phyloP scores from a whole-genome alignment of 2,888 invertebrate species.

The Teleiodes luculella region DNA sequence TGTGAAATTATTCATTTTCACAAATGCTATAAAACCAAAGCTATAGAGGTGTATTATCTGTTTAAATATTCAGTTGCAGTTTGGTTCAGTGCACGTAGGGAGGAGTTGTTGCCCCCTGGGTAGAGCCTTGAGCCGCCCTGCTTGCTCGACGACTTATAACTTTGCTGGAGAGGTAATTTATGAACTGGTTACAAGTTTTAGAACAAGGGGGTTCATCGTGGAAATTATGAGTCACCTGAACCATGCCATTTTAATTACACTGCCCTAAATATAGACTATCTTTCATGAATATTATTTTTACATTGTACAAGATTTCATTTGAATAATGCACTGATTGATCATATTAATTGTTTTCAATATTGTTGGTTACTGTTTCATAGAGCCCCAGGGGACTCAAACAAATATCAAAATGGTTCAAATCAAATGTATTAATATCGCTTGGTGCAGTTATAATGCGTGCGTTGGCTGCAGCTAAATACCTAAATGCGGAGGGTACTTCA shows the following conservation, averaged over 20 bases:
- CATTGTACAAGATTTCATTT: no score
- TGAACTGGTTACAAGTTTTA: slow-evolving; percentile 7
- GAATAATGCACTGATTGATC: no score
- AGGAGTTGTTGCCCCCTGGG: slow-evolving; percentile 60
- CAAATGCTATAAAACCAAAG: not conserved
- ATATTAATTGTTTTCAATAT: no score
- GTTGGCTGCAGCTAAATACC: slow-evolving; percentile 47
- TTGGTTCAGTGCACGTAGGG: slow-evolving; percentile 61
- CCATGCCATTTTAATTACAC: not conserved
- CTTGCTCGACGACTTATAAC: slow-evolving; percentile 3
- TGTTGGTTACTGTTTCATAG: no score
- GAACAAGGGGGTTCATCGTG: slow-evolving; percentile 5
- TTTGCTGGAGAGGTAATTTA: slow-evolving; percentile 11
- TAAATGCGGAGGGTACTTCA: slow-evolving; percentile 56
- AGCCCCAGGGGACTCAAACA: not conserved
- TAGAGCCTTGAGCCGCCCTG: slow-evolving; percentile 46
- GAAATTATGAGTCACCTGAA: slow-evolving; percentile 1
- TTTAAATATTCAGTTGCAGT: slow-evolving; percentile 49
- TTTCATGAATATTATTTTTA: no score
- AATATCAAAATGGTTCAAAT: not conserved
- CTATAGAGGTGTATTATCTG: slow-evolving; percentile 23
- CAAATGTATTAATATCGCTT: slow-evolving; percentile 2
- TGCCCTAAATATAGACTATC: no score
- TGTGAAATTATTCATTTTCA: no score
- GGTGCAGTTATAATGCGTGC: slow-evolving; percentile 50